Percentiles rank a stretch among this genome's conserved stretches.
Conservation (phyloP, 2,888 invertebrate species). For the Phanerotoma sp. region DNA sequence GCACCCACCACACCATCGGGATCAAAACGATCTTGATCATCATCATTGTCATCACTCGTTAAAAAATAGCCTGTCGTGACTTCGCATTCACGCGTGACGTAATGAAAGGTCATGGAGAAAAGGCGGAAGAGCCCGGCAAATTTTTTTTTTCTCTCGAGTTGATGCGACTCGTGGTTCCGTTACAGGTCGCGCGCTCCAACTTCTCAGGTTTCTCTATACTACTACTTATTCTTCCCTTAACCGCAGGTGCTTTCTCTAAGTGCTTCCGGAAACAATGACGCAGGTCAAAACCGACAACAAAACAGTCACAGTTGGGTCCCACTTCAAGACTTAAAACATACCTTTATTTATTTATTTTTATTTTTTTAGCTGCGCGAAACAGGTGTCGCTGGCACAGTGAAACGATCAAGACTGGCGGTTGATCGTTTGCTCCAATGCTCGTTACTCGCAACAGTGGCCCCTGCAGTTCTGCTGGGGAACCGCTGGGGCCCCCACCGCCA, state of each 20-base stretch:
- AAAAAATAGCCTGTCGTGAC: slow-evolving; percentile 1
- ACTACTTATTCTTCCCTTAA: slow-evolving; percentile 1
- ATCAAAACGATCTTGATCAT: neutral
- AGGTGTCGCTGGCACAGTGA: slow-evolving; percentile 47
- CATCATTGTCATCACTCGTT: neutral
- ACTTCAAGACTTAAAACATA: neutral
- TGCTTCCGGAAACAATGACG: neutral
- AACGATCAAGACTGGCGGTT: slow-evolving; percentile 51
- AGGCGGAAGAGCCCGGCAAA: slow-evolving; percentile 14
- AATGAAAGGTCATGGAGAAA: slow-evolving; percentile 9
- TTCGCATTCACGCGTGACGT: slow-evolving; percentile 4
- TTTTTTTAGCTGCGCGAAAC: slow-evolving; percentile 9
- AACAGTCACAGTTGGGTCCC: neutral
- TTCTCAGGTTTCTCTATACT: slow-evolving; percentile 8
- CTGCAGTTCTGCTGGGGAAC: slow-evolving; percentile 41
- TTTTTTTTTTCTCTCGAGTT: slow-evolving; percentile 3
- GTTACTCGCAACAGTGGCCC: slow-evolving; percentile 39
- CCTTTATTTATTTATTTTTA: no score
- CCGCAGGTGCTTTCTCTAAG: slow-evolving; percentile 5
- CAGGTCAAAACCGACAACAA: neutral
- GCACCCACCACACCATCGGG: no score
- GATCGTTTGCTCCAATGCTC: slow-evolving; percentile 37
- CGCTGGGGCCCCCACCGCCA: slow-evolving; percentile 27
- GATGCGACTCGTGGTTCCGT: slow-evolving; percentile 17
- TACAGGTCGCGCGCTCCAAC: slow-evolving; percentile 13